Evolutionary conservation across 2,797 vertebrate species (phyloP).

Genomic region (Dendrocincla fuliginosa): DNA sequence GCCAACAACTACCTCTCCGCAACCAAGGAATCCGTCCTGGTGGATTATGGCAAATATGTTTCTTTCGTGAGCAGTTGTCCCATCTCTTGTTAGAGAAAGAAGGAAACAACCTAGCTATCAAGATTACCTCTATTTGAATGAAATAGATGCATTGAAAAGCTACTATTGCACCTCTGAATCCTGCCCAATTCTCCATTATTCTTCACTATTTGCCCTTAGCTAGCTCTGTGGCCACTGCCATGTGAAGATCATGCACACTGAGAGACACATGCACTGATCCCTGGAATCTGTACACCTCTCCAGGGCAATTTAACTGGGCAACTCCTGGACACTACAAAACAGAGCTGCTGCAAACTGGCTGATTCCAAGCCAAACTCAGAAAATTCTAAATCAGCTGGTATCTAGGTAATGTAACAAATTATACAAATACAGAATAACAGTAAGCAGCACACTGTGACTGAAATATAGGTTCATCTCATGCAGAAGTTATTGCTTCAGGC

Average conservation of each 20-base stretch:
- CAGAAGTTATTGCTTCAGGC: not conserved
- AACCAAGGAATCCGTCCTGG: not conserved
- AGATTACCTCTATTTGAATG: not conserved
- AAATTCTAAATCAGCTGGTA: not conserved
- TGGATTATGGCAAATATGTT: not conserved
- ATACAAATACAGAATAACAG: not conserved
- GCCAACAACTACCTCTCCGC: not conserved
- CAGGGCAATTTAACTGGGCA: not conserved
- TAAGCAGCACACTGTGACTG: not conserved
- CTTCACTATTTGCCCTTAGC: not conserved
- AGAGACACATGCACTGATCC: too few relatives aligned
- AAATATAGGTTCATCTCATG: not conserved
- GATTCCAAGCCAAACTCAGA: not conserved
- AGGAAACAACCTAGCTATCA: not conserved
- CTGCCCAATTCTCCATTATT: not conserved
- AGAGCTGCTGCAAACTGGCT: not conserved
- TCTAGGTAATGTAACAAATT: not conserved
- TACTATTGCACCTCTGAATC: not conserved
- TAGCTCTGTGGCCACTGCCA: not conserved
- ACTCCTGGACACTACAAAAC: not conserved
- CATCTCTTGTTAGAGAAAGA: not conserved
- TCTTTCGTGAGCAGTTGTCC: not conserved
- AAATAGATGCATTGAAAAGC: not conserved
- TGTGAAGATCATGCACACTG: accelerated
- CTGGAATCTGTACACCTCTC: too few relatives aligned